Evolutionary conservation across 2,113 vertebrate species (phyloP).

Genomic region (Nyctereutes procyonoides): DNA sequence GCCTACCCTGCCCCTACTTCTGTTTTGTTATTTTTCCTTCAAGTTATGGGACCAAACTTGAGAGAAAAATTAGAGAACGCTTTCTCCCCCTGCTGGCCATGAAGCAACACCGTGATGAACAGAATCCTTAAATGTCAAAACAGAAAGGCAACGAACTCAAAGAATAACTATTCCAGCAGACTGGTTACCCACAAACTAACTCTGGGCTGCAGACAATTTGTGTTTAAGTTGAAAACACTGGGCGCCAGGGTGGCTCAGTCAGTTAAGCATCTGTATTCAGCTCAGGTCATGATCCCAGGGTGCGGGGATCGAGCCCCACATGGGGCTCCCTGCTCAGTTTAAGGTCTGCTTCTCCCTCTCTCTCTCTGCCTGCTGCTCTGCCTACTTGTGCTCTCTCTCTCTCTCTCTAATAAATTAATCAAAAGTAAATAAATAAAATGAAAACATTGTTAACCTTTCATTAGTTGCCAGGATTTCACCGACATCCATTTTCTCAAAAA

Average conservation of each 20-base stretch:
- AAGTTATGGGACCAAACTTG: neutral
- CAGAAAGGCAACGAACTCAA: neutral
- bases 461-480: neutral
- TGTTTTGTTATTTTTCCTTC: neutral
- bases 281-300: no score
- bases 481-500: neutral
- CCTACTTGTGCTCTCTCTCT: no score
- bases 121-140: neutral
- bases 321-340: no score
- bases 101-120: neutral
- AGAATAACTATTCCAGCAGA: neutral
- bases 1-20: neutral
- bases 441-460: neutral
- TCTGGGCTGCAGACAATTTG: neutral
- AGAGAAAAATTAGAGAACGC: slow-evolving; percentile 54
- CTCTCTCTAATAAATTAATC: no score
- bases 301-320: no score
- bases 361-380: no score
- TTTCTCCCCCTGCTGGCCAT: slow-evolving; percentile 73
- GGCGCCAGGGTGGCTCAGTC: no score
- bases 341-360: no score
- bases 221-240: neutral
- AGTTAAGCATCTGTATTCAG: no score
- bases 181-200: neutral
- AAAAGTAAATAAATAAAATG: neutral